Conservation (phyloP, 2,113 vertebrate genomes). For the Pipa parva region DNA sequence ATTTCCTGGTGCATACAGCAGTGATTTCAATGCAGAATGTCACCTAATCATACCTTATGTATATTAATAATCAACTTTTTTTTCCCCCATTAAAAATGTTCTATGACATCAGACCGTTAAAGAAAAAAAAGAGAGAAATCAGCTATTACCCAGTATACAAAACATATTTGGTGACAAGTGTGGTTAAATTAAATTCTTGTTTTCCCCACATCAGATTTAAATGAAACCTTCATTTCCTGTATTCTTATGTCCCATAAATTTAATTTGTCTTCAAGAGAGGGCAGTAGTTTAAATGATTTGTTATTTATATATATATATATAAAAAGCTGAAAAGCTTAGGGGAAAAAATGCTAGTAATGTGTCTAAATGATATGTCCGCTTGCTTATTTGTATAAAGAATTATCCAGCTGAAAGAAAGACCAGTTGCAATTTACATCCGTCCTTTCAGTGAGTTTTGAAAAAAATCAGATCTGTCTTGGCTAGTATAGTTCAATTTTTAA, state of each 20-base stretch:
- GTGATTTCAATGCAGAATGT: neutral
- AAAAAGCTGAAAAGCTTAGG: neutral
- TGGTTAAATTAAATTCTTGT: neutral
- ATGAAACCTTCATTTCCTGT: neutral
- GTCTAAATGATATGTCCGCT: conserved; percentile 5
- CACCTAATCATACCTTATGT: neutral
- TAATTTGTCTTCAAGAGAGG: neutral
- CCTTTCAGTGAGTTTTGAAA: neutral
- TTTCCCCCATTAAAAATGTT: neutral
- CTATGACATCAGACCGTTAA: neutral
- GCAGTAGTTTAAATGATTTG: neutral
- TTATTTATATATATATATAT: neutral
- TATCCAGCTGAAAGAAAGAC: conserved; percentile 18
- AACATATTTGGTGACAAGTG: neutral
- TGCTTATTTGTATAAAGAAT: conserved; percentile 27
- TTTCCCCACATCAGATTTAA: neutral
- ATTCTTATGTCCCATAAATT: conserved; percentile 2
- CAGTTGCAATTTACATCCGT: neutral
- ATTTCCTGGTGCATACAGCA: conserved; percentile 21
- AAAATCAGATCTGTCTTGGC: conserved; percentile 34
- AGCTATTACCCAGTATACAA: neutral
- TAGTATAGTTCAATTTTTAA: conserved; percentile 47
- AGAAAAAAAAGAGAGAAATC: neutral
- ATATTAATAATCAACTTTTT: neutral
- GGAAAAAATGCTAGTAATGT: neutral